These are phyloP conservation scores for Oryzias melastigma DNA, from an alignment of 2,113 vertebrate species.

Conservation along the genomic window DNA sequence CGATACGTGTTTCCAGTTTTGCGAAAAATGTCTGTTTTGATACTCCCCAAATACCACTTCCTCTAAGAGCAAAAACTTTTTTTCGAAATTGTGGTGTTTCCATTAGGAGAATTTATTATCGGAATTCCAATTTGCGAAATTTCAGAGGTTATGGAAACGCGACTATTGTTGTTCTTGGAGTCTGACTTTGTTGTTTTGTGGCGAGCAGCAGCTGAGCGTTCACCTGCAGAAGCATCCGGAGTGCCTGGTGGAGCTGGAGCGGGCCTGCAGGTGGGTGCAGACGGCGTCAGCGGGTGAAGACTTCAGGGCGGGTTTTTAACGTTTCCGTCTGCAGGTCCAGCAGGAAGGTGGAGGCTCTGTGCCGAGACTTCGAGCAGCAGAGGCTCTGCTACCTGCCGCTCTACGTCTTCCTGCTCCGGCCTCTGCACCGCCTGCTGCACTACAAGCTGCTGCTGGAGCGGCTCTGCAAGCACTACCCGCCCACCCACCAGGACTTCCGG, in stretches of 20 bases:
- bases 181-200: background rate
- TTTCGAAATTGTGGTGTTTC: too few species aligned
- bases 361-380: slow-evolving; percentile 94
- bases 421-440: slow-evolving; percentile 94
- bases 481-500: slow-evolving; percentile 88
- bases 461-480: slow-evolving; percentile 92
- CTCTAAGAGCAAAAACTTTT: too few species aligned
- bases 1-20: too few species aligned
- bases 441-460: slow-evolving; percentile 96
- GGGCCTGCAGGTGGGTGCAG: slow-evolving; percentile 67
- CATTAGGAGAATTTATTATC: too few species aligned
- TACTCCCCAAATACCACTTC: too few species aligned
- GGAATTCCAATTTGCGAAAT: too few species aligned
- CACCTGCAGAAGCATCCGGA: slow-evolving; percentile 91
- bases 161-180: too few species aligned
- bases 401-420: slow-evolving; percentile 93
- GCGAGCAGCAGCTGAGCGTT: slow-evolving; percentile 80
- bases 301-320: too few species aligned
- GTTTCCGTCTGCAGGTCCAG: slow-evolving; percentile 66
- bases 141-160: too few species aligned
- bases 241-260: slow-evolving; percentile 87
- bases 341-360: slow-evolving; percentile 83
- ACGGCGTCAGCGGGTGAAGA: background rate
- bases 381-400: slow-evolving; percentile 95
- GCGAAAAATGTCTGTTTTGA: too few species aligned